Conservation (phyloP, 2,113 vertebrate species). For the mouse (Mus musculus) region GRCm39 chr6:112780001-112780500, state of each 20-base stretch:
- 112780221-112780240: background rate
- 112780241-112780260: background rate
- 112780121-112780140: background rate
- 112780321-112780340: background rate
- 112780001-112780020: background rate
- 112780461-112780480: background rate
- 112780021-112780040: background rate
- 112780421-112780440: background rate
- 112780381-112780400: background rate
- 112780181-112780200: slow-evolving; percentile 21
- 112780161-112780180: background rate
- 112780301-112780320: background rate
- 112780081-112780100: background rate
- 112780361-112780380: background rate
- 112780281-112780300: background rate
- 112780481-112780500: background rate
- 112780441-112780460: background rate
- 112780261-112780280: background rate
- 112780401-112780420: slow-evolving; percentile 22
- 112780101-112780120: background rate
- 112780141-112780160: background rate
- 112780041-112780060: background rate
- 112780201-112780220: background rate
- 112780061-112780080: background rate
- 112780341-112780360: background rate